Conservation (phyloP, 2,797 vertebrate genomes). For the Pangasius djambal region DNA sequence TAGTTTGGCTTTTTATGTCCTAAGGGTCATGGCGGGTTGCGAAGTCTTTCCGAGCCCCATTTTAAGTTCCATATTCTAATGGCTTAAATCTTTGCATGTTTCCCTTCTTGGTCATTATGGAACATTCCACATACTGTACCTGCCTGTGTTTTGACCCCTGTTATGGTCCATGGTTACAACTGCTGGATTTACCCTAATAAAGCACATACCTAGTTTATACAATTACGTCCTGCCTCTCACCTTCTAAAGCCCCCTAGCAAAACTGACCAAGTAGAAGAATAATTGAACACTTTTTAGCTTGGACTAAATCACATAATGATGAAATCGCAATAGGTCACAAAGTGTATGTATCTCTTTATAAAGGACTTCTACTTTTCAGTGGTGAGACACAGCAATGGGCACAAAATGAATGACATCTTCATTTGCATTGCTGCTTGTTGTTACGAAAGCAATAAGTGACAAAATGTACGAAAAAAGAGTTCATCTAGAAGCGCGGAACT, state of each 20-base stretch:
- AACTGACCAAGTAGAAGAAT: not conserved
- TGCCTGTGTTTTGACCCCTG: not conserved
- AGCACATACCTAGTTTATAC: not conserved
- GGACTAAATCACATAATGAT: not conserved
- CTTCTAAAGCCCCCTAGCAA: no score
- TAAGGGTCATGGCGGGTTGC: no score
- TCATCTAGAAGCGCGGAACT: not conserved
- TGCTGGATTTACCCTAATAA: not conserved
- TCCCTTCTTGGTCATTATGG: not conserved
- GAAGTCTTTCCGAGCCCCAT: not conserved
- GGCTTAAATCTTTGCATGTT: not conserved
- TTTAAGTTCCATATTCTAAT: not conserved
- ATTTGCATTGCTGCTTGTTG: no score
- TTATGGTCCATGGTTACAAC: not conserved
- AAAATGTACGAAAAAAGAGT: not conserved
- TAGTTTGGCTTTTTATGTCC: not conserved
- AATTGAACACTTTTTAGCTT: not conserved
- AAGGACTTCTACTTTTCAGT: not conserved
- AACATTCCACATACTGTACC: not conserved
- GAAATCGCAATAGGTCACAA: not conserved
- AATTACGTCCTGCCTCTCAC: not conserved
- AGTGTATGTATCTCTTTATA: not conserved
- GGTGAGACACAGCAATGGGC: not conserved
- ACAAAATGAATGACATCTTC: no score
- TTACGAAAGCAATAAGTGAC: not conserved